These are phyloP conservation scores for Strix aluco DNA, from an alignment of 2,113 vertebrate species.

Conservation along the genomic window DNA sequence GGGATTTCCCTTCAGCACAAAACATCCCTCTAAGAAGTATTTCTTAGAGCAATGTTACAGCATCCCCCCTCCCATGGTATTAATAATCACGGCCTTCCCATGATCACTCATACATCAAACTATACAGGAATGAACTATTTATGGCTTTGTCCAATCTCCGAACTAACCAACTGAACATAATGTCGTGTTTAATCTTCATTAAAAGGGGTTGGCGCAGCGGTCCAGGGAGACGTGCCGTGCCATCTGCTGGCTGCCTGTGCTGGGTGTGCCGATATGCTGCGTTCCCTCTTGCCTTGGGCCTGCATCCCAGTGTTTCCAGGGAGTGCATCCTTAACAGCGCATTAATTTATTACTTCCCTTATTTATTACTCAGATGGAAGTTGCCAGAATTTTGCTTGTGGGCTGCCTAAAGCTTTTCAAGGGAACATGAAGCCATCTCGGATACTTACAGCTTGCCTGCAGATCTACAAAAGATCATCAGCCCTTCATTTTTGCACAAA, in stretches of 20 bases:
- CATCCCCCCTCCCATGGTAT: accelerated
- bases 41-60: background rate
- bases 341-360: background rate
- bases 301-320: background rate
- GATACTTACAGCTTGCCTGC: background rate
- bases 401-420: background rate
- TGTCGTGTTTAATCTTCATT: background rate
- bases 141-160: background rate
- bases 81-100: background rate
- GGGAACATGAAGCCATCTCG: background rate
- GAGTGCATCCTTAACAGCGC: accelerated
- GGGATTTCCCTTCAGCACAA: background rate
- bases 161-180: background rate
- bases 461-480: accelerated
- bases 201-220: accelerated
- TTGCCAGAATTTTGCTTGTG: background rate
- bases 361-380: background rate
- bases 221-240: background rate
- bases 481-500: background rate
- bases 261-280: accelerated
- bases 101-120: background rate
- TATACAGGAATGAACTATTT: accelerated
- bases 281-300: background rate
- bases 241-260: background rate
- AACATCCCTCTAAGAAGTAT: background rate